phyloP scores from a whole-genome alignment of 92 coral and sea anemone genomes.

The Zoanthus gigantus region DNA sequence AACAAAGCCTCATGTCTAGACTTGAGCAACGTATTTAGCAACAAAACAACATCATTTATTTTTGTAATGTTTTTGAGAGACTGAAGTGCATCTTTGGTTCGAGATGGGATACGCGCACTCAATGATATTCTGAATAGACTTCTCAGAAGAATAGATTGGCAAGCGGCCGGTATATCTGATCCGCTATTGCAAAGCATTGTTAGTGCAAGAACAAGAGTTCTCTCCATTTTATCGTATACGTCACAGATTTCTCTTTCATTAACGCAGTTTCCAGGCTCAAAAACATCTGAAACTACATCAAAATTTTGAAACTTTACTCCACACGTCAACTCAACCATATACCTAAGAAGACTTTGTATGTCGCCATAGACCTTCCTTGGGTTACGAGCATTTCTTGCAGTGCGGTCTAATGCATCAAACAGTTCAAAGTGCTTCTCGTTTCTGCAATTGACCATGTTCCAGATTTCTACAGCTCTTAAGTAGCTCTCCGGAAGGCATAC shows the following conservation, averaged over 20 bases:
- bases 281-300: constrained; percentile 68
- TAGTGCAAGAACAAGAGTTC: constrained; percentile 77
- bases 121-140: constrained; percentile 42
- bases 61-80: constrained; percentile 53
- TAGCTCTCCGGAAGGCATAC: constrained; percentile 78
- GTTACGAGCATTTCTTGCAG: constrained; percentile 1
- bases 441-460: constrained; percentile 56
- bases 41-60: constrained; percentile 64
- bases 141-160: constrained; percentile 59
- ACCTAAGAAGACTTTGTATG: constrained; percentile 41
- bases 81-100: constrained; percentile 60
- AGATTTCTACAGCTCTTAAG: constrained; percentile 64
- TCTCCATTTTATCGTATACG: constrained; percentile 78
- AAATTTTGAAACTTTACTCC: constrained; percentile 41
- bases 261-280: constrained; percentile 5
- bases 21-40: constrained; percentile 59
- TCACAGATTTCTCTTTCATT: constrained; percentile 72
- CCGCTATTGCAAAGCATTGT: constrained; percentile 95
- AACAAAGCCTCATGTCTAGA: constrained; percentile 66
- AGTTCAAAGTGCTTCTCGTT: constrained; percentile 45
- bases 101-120: constrained; percentile 34
- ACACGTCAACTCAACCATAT: constrained; percentile 65
- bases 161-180: constrained; percentile 61
- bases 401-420: constrained; percentile 58
- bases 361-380: constrained; percentile 5